Base-by-base conservation (phyloP, 2,113 vertebrate genomes). In the Planiliza haematocheilus region DNA sequence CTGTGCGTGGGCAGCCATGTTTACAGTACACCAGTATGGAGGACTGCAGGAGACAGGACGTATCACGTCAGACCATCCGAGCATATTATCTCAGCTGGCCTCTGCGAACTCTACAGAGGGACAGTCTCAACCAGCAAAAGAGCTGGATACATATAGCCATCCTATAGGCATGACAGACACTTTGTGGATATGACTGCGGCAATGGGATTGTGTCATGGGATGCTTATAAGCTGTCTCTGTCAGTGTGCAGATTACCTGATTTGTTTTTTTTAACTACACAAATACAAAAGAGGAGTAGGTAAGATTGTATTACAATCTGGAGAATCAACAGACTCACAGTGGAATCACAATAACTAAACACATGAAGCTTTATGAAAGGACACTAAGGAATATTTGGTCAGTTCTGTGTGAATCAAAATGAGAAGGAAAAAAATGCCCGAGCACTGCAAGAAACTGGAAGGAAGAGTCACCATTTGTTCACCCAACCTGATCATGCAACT, bases 1-100 rank as follows among this genome's bases (percentile, higher is more conserved):
- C 89, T 92, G 92, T 91, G 94, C 85, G 91, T 95, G 95, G 91
- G 93, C 89, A 93, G 93, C 94, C 94, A 93, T 95, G 95, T 96
- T 97, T 95, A 96, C 94, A 95, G 91, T 77, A 89, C 86, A 89
- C 45, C 63, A 52, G 64, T 39, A 51, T 66, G 72, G 76, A 74
- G 43, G 73, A 74, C 78, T 42, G 78, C 75, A 72, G 82, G 72
- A 82, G 61, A 66, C 79, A 42, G 86, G 86, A 89, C 79, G 52
- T 60, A 66, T 86, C 63, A 77, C 39, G 2, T 43, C 53, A 67
- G 52, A 70, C 60, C 45, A 61, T 74, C 59, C 41, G 55, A 74
- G 66, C 74, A 63, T 83, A 79, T 89, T 85, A 79, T 91, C 79
- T 75, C 84, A 88, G 88, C 85, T 85, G 85, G 83, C 80, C 74